Evolutionary conservation across 2,888 invertebrate genomes (phyloP).

Genomic region (Xestia xanthographa): DNA sequence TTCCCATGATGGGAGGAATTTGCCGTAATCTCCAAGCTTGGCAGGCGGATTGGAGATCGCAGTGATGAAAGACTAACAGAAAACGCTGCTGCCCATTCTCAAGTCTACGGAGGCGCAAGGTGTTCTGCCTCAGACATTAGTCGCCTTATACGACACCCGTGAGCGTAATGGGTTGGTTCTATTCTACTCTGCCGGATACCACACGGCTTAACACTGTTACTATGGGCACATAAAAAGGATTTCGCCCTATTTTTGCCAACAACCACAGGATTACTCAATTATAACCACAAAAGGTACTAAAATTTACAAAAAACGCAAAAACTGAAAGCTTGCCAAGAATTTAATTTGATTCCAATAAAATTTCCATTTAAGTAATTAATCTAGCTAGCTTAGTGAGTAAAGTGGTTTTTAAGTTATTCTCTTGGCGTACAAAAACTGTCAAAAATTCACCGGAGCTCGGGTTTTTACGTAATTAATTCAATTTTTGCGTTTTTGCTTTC

Average conservation of each 20-base stretch:
- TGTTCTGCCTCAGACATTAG: no score
- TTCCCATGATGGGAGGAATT: no score
- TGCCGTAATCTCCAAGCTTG: no score
- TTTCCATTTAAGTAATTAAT: slow-evolving; percentile 65
- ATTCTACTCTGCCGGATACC: no score
- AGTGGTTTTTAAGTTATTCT: slow-evolving; percentile 66
- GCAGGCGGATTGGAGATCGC: no score
- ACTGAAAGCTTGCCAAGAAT: slow-evolving; percentile 13
- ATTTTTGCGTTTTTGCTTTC: slow-evolving; percentile 38
- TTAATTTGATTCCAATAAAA: slow-evolving; percentile 66
- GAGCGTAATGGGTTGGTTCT: no score
- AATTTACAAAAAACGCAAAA: slow-evolving; percentile 4
- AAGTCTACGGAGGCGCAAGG: no score
- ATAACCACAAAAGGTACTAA: slow-evolving; percentile 34
- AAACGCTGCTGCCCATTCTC: no score
- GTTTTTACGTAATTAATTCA: slow-evolving; percentile 62
- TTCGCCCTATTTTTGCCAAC: background rate
- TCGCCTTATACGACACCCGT: no score
- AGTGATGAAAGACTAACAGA: no score
- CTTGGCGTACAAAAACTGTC: slow-evolving; percentile 40
- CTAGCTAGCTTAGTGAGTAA: slow-evolving; percentile 46
- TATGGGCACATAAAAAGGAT: background rate
- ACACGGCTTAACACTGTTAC: no score
- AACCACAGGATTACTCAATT: slow-evolving; percentile 15
- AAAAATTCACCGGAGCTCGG: slow-evolving; percentile 39